phyloP scores from a whole-genome alignment of 2,797 vertebrate genomes.

The Coluber constrictor region DNA sequence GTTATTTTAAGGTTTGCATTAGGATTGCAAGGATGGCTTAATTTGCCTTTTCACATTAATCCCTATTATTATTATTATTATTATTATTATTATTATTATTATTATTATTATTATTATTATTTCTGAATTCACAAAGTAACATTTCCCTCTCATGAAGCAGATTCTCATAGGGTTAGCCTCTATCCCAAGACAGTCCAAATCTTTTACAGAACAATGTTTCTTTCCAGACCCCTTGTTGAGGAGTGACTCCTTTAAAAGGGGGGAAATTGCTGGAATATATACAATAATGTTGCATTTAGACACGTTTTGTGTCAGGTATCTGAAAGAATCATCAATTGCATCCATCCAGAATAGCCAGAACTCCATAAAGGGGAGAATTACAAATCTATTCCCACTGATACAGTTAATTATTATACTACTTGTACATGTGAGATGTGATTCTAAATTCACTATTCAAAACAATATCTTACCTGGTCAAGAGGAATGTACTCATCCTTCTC shows the following conservation, averaged over 20 bases:
- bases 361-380: background rate
- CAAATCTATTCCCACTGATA: background rate
- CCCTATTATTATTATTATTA: no score
- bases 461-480: slow-evolving; percentile 70
- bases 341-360: background rate
- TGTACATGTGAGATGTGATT: background rate
- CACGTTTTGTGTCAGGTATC: background rate
- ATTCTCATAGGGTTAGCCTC: background rate
- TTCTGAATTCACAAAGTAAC: background rate
- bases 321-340: background rate
- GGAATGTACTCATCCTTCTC: slow-evolving; percentile 77
- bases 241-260: background rate
- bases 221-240: background rate
- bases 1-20: background rate
- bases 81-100: background rate
- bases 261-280: background rate
- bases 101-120: background rate
- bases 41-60: background rate
- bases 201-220: background rate
- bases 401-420: background rate
- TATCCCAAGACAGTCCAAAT: background rate
- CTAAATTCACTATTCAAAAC: background rate
- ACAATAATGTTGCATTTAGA: background rate
- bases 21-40: background rate
- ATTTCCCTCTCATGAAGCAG: background rate